Percentiles rank a stretch among this genome's conserved stretches.
phyloP scores from a whole-genome alignment of 92 coral and sea anemone genomes.

The Diadumene lineata region DNA sequence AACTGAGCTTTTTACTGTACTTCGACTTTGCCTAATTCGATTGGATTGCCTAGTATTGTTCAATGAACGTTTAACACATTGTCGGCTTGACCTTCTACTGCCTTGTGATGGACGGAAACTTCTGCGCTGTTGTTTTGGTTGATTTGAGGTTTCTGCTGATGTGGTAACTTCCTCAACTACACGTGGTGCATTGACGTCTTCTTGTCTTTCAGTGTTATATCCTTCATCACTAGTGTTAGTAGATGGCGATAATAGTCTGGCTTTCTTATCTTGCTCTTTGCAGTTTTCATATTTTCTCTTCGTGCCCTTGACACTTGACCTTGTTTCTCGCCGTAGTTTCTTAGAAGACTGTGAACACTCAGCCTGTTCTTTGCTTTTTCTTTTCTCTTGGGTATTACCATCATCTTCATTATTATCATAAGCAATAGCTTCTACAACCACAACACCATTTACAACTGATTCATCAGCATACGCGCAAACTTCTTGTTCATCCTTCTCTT shows the following conservation, averaged over 20 bases:
- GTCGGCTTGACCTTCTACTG: slow-evolving; percentile 45
- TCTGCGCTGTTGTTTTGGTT: slow-evolving; percentile 32
- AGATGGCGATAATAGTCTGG: neutral
- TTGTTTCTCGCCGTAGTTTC: slow-evolving; percentile 8
- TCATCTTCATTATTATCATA: neutral
- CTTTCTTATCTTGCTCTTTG: neutral
- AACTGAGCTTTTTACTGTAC: slow-evolving; percentile 73
- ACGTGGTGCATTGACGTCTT: neutral
- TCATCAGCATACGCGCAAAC: neutral
- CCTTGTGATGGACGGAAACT: slow-evolving; percentile 42
- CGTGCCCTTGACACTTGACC: slow-evolving; percentile 2
- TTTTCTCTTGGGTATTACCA: neutral
- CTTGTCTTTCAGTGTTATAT: too few relatives aligned
- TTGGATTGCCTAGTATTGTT: slow-evolving; percentile 18
- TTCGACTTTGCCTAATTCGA: slow-evolving; percentile 11
- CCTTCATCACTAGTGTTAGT: slow-evolving; percentile 5
- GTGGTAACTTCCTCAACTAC: slow-evolving; percentile 13
- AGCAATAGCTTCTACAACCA: slow-evolving; percentile 9
- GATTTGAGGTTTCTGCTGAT: slow-evolving; percentile 24
- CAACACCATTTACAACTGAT: neutral
- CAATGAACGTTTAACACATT: slow-evolving; percentile 6
- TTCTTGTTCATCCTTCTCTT: slow-evolving; percentile 3
- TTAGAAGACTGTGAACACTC: slow-evolving; percentile 9
- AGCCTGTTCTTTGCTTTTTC: neutral
- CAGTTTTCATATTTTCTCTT: slow-evolving; percentile 17